phyloP scores from a whole-genome alignment of 2,113 vertebrate species.

The Neolamprologus kungweensis region DNA sequence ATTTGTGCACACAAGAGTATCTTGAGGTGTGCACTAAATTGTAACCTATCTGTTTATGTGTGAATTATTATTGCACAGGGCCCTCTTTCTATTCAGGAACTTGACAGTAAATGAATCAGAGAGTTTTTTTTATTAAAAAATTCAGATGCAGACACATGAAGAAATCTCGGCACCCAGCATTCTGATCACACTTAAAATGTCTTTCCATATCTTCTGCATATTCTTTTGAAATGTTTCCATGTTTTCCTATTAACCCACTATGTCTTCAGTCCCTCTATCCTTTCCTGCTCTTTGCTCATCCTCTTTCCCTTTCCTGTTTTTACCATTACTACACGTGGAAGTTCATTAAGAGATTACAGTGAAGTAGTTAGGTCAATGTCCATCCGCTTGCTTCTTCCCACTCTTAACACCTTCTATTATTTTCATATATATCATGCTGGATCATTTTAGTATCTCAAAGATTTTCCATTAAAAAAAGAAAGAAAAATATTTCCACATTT shows the following conservation, averaged over 20 bases:
- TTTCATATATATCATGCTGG: background rate
- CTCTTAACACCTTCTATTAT: background rate
- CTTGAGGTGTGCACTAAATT: background rate
- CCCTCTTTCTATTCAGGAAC: background rate
- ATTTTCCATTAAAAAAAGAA: background rate
- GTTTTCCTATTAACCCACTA: background rate
- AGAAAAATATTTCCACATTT: background rate
- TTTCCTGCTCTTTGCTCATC: background rate
- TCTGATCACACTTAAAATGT: background rate
- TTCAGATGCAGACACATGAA: background rate
- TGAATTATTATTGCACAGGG: background rate
- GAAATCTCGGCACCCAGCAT: background rate
- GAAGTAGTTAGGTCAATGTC: constrained; percentile 32
- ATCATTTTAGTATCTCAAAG: background rate
- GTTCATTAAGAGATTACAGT: constrained; percentile 62
- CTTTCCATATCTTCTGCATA: background rate
- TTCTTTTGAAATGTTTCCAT: background rate
- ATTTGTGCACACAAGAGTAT: background rate
- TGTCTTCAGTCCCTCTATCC: background rate
- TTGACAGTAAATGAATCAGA: background rate
- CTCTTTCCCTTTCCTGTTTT: constrained; percentile 1
- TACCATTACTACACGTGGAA: constrained; percentile 27
- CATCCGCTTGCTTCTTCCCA: background rate
- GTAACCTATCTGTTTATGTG: background rate
- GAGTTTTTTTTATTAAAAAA: background rate